Conservation (phyloP, 2,113 vertebrate genomes). For the Tragelaphus imberbis region DNA sequence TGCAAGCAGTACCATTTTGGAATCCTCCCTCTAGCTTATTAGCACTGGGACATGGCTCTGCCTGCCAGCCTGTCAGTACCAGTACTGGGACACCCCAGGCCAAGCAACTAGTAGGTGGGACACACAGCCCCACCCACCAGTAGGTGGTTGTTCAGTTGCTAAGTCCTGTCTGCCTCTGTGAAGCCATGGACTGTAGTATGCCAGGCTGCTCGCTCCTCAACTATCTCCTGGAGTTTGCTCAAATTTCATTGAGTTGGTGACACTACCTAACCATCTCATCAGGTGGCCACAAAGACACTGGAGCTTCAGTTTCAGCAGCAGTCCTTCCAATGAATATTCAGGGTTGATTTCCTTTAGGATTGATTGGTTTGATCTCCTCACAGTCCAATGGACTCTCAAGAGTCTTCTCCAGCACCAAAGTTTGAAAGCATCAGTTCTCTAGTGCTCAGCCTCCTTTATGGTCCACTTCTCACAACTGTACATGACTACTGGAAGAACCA, state of each 20-base stretch:
- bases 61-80: not conserved
- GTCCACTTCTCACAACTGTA: too few relatives aligned
- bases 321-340: not conserved
- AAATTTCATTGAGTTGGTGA: not conserved
- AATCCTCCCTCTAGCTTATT: not conserved
- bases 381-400: not conserved
- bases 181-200: not conserved
- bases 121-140: not conserved
- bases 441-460: too few relatives aligned
- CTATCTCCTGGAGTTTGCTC: not conserved
- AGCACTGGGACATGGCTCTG: not conserved
- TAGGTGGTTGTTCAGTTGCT: not conserved
- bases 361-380: not conserved
- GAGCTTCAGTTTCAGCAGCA: not conserved
- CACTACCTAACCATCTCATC: not conserved
- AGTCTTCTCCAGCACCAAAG: not conserved
- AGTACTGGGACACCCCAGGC: not conserved
- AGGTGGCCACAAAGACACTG: not conserved
- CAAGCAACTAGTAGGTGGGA: not conserved
- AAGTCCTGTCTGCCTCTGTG: not conserved
- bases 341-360: not conserved
- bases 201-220: not conserved
- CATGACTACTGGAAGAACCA: too few relatives aligned
- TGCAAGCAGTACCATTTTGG: not conserved
- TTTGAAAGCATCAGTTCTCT: too few relatives aligned